A percentile compares a stretch with the other conserved stretches of the same genome.
Conservation (phyloP, 2,113 vertebrate genomes). For the Nothobranchius furzeri region DNA sequence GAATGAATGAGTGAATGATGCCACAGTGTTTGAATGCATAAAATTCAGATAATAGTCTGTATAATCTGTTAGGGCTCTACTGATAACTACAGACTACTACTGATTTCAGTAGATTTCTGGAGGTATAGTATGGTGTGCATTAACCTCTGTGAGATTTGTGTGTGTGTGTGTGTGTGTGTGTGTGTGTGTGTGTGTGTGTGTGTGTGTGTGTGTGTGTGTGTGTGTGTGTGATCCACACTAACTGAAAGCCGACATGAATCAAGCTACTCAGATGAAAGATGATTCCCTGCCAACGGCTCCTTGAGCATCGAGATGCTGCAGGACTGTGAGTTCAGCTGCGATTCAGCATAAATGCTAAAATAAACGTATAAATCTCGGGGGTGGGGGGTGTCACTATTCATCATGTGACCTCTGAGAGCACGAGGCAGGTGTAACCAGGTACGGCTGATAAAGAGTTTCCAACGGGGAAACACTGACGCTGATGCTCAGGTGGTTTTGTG, state of each 20-base stretch:
- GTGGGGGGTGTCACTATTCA: constrained; percentile 1
- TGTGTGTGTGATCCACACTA: not conserved
- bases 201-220: no score
- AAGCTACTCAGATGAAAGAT: constrained; percentile 18
- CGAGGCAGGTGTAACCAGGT: not conserved
- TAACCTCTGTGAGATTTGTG: not conserved
- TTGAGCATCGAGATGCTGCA: not conserved
- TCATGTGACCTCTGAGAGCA: not conserved
- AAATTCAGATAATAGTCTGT: no score
- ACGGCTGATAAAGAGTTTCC: not conserved
- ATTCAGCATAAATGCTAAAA: constrained; percentile 35
- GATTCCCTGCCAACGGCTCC: constrained; percentile 12
- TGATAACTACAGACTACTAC: no score
- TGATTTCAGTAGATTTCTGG: no score
- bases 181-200: not conserved
- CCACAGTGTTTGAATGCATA: no score
- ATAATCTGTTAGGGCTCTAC: no score
- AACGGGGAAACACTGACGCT: not conserved
- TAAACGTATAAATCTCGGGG: constrained; percentile 12
- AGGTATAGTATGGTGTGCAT: not conserved
- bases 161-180: no score
- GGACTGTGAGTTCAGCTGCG: not conserved
- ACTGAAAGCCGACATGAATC: constrained; percentile 33
- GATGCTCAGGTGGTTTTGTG: not conserved
- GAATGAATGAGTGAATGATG: no score